Conservation (phyloP, 2,797 vertebrate genomes). For the Tauraco hartlaubi region DNA sequence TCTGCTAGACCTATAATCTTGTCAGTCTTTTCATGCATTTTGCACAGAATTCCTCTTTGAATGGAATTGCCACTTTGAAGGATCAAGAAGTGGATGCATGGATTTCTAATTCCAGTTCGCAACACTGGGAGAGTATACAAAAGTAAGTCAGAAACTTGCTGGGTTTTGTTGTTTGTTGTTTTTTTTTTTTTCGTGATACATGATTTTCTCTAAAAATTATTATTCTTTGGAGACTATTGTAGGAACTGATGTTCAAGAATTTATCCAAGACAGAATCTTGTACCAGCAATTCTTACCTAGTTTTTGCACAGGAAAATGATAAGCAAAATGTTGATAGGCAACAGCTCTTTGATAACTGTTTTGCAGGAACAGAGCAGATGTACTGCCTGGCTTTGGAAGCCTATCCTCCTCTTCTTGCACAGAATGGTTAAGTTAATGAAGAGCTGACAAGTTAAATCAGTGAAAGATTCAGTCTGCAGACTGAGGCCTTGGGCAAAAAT, state of each 20-base stretch:
- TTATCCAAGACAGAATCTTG: neutral
- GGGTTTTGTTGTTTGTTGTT: neutral
- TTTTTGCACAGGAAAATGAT: neutral
- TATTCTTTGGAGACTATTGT: neutral
- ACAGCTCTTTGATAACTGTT: neutral
- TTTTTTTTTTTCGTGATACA: too few relatives aligned
- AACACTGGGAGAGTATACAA: neutral
- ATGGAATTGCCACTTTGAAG: conserved; percentile 52
- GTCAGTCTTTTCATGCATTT: neutral
- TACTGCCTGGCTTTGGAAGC: neutral
- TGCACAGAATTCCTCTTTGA: conserved; percentile 57
- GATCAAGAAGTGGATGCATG: conserved; percentile 52
- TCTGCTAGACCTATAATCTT: neutral
- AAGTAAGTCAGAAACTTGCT: conserved; percentile 13
- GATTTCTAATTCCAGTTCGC: conserved; percentile 35
- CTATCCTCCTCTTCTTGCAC: neutral
- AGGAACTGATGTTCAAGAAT: neutral
- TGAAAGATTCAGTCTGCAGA: neutral
- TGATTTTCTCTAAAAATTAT: neutral
- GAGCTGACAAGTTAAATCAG: neutral
- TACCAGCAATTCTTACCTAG: neutral
- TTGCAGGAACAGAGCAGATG: neutral
- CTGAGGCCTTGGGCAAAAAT: neutral
- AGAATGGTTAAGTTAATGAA: neutral
- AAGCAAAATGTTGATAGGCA: neutral